Evolutionary conservation across 2,888 invertebrate genomes (phyloP).

Genomic region (Synergus japonicus): DNA sequence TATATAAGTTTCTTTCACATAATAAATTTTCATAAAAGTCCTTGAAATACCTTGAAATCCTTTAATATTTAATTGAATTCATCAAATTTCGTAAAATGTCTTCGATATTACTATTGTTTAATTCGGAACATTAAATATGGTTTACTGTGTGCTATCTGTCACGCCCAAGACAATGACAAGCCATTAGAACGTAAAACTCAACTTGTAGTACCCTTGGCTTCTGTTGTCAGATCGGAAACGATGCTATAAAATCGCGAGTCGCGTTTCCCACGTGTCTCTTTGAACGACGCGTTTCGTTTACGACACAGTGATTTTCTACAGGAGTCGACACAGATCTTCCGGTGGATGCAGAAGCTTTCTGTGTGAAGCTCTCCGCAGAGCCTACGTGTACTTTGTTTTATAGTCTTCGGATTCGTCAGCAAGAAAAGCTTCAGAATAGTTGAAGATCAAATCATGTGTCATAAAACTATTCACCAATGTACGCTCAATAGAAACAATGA

Average conservation of each 20-base stretch:
- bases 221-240: not conserved
- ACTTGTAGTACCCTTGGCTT: not conserved
- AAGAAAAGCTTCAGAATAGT: not conserved
- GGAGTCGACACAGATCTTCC: not conserved
- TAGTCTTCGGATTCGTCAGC: constrained; percentile 19
- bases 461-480: not conserved
- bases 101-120: too few relatives aligned
- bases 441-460: not conserved
- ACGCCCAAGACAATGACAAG: not conserved
- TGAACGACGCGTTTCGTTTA: constrained; percentile 44
- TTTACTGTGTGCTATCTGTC: not conserved
- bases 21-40: too few relatives aligned
- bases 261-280: constrained; percentile 29
- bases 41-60: too few relatives aligned
- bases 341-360: constrained; percentile 41
- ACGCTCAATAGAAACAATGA: not conserved
- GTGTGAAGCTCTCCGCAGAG: constrained; percentile 44
- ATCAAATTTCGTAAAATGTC: too few relatives aligned
- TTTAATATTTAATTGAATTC: too few relatives aligned
- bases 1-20: too few relatives aligned
- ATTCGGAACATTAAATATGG: not conserved
- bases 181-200: not conserved
- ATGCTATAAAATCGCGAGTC: constrained; percentile 46
- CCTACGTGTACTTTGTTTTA: constrained; percentile 42
- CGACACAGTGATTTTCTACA: constrained; percentile 47